Evolutionary conservation across 2,797 vertebrate species (phyloP).

Genomic region (Leptatherina wallacei): DNA sequence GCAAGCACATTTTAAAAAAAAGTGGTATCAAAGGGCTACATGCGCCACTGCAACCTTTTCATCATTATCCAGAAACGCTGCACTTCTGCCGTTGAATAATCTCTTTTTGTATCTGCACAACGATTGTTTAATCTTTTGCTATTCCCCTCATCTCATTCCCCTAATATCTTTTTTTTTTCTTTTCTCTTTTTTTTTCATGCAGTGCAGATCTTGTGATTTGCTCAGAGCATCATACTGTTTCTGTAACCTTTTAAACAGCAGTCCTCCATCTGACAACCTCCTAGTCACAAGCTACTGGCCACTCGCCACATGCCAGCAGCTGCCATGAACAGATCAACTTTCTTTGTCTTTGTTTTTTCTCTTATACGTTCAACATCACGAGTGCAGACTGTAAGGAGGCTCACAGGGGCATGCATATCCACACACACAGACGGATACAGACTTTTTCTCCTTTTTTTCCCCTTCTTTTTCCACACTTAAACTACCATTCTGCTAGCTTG

Average conservation of each 20-base stretch:
- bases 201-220: constrained; percentile 84
- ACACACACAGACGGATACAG: neutral
- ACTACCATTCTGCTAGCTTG: neutral
- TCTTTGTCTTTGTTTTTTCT: constrained; percentile 41
- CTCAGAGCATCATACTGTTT: constrained; percentile 79
- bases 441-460: neutral
- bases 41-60: constrained; percentile 17
- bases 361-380: constrained; percentile 60
- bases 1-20: no score
- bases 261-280: constrained; percentile 74
- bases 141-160: constrained; percentile 42
- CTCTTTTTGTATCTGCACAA: constrained; percentile 30
- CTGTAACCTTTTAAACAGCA: constrained; percentile 82
- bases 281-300: constrained; percentile 83
- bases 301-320: constrained; percentile 76
- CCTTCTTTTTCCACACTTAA: neutral
- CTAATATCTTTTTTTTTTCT: constrained; percentile 24
- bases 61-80: constrained; percentile 45
- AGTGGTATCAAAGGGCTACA: neutral
- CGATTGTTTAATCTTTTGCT: constrained; percentile 32
- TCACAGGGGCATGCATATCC: constrained; percentile 8
- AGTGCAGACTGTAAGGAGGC: constrained; percentile 21
- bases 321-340: constrained; percentile 60
- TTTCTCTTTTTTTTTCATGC: constrained; percentile 32
- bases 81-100: constrained; percentile 33